phyloP scores from a whole-genome alignment of 2,113 vertebrate genomes.

The Phalacrocorax aristotelis region DNA sequence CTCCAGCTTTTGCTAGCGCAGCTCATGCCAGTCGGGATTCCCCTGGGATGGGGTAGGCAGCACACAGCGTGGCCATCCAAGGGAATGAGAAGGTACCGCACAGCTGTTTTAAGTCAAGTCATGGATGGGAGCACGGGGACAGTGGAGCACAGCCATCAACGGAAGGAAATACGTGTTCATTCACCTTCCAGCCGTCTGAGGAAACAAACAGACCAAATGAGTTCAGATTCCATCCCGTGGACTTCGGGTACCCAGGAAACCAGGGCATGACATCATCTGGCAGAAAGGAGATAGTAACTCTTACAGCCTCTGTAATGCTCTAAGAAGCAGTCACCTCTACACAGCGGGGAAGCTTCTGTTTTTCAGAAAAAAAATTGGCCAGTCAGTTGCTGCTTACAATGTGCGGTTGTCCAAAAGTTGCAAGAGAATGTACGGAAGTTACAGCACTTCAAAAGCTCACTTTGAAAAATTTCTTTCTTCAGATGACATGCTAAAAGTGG shows the following conservation, averaged over 20 bases:
- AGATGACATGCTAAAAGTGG: background rate
- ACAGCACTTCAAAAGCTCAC: background rate
- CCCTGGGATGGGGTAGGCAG: background rate
- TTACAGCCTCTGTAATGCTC: background rate
- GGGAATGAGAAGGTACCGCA: background rate
- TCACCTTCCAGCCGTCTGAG: background rate
- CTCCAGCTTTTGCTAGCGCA: background rate
- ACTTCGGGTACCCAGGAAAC: constrained; percentile 9
- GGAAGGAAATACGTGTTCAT: background rate
- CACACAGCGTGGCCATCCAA: background rate
- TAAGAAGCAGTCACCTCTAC: background rate
- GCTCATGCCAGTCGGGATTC: background rate
- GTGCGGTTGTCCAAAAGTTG: background rate
- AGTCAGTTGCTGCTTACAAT: background rate
- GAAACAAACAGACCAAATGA: background rate
- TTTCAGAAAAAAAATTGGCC: background rate
- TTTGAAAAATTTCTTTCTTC: background rate
- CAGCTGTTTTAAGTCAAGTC: background rate
- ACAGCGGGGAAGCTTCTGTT: background rate
- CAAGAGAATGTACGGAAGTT: rapidly evolving
- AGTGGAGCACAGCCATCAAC: background rate
- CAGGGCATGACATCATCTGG: background rate
- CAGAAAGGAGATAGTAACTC: background rate
- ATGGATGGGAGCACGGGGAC: rapidly evolving
- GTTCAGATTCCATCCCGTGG: background rate